phyloP scores from a whole-genome alignment of 2,113 vertebrate genomes.

The Ranitomeya variabilis region DNA sequence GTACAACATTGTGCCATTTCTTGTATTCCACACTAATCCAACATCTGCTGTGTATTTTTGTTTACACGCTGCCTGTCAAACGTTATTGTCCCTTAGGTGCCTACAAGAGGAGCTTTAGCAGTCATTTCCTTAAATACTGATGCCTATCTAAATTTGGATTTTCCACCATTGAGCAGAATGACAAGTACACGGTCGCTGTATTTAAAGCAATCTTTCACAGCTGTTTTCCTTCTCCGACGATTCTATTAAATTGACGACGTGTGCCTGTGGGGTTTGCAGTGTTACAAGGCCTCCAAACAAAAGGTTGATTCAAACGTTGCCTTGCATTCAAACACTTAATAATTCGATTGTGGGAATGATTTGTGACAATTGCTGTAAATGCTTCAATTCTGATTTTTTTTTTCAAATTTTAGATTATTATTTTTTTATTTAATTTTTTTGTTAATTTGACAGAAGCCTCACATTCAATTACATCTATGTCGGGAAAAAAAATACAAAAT shows the following conservation, averaged over 20 bases:
- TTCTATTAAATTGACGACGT: constrained; percentile 80
- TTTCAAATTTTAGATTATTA: not conserved
- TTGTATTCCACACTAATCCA: constrained; percentile 72
- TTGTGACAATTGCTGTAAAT: constrained; percentile 61
- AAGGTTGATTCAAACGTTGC: constrained; percentile 69
- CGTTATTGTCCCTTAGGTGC: constrained; percentile 73
- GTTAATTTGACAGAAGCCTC: constrained; percentile 58
- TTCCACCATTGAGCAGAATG: constrained; percentile 81
- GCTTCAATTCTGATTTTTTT: constrained; percentile 57
- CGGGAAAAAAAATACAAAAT: constrained; percentile 62
- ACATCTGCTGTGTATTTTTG: constrained; percentile 78
- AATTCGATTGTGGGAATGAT: constrained; percentile 53
- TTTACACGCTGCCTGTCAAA: constrained; percentile 76
- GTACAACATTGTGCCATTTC: not conserved
- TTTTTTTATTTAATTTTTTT: constrained; percentile 56
- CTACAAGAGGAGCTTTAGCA: constrained; percentile 79
- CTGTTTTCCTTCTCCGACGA: constrained; percentile 76
- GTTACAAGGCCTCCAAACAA: constrained; percentile 65
- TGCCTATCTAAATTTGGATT: constrained; percentile 81
- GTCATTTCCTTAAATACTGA: constrained; percentile 87
- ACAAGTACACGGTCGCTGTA: constrained; percentile 86
- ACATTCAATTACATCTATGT: constrained; percentile 59
- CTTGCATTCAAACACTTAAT: constrained; percentile 65
- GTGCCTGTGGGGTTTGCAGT: constrained; percentile 74
- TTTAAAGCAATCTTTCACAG: constrained; percentile 88